These are phyloP conservation scores for Megaptera novaeangliae DNA, from an alignment of 2,113 vertebrate species.

Conservation along the genomic window DNA sequence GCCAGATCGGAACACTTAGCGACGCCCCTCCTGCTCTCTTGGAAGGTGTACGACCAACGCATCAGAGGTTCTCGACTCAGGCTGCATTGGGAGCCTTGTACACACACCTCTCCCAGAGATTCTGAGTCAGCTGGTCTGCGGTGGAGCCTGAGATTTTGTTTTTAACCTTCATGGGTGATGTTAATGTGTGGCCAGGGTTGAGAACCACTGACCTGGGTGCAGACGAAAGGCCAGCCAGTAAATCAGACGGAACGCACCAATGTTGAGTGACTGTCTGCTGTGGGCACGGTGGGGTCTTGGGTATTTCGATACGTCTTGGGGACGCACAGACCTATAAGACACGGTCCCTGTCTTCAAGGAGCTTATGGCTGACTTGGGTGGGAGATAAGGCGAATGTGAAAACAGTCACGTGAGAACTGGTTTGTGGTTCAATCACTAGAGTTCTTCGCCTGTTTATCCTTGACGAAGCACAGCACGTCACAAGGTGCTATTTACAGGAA, in stretches of 20 bases:
- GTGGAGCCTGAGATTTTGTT: background rate
- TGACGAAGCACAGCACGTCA: background rate
- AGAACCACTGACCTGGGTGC: background rate
- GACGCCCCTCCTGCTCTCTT: background rate
- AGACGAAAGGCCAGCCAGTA: background rate
- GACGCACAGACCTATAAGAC: background rate
- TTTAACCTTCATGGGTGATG: background rate
- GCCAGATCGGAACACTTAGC: too few species aligned
- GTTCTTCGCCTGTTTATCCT: background rate
- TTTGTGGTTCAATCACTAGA: too few species aligned
- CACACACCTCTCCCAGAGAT: background rate
- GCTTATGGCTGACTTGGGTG: background rate
- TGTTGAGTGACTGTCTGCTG: too few species aligned
- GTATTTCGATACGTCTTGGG: background rate
- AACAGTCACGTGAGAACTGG: background rate
- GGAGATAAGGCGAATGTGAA: background rate
- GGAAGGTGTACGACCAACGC: background rate
- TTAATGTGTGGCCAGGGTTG: background rate
- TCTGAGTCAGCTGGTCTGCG: background rate
- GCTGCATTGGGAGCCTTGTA: background rate
- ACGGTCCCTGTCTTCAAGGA: background rate
- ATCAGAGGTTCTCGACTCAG: too few species aligned
- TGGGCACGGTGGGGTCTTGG: background rate
- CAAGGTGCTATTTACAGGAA: background rate
- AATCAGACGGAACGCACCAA: fast-evolving